phyloP scores from a whole-genome alignment of 2,888 invertebrate genomes.

The Zhuqinia jingwanae region DNA sequence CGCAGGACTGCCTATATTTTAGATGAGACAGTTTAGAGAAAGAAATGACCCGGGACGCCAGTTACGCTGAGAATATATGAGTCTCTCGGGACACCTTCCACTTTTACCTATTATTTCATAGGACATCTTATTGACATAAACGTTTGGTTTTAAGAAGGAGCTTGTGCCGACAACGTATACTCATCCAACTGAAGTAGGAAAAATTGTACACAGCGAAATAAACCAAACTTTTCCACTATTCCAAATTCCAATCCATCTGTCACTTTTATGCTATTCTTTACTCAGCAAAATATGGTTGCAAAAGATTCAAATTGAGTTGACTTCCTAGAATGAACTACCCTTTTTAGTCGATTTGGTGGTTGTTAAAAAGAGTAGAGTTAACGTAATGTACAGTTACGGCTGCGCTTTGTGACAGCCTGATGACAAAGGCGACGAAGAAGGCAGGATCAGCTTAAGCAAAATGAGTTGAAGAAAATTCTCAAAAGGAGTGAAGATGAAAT shows the following conservation, averaged over 20 bases:
- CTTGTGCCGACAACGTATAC: not conserved
- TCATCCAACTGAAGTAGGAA: too few species aligned
- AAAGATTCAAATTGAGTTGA: too few species aligned
- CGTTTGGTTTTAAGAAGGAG: too few species aligned
- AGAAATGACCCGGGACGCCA: conserved; percentile 73
- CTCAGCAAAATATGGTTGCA: too few species aligned
- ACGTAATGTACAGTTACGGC: too few species aligned
- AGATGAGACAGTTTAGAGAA: conserved; percentile 72
- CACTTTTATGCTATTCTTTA: too few species aligned
- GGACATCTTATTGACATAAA: conserved; percentile 3
- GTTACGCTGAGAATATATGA: conserved; percentile 68
- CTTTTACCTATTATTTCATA: conserved; percentile 35
- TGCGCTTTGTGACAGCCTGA: not conserved
- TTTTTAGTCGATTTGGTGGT: not conserved
- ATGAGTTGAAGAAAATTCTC: not conserved
- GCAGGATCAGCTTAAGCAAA: conserved; percentile 10
- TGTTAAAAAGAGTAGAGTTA: not conserved
- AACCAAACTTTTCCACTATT: too few species aligned
- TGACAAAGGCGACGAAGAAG: not conserved
- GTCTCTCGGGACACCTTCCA: conserved; percentile 61
- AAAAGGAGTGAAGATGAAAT: not conserved
- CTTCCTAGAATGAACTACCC: not conserved
- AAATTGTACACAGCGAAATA: too few species aligned
- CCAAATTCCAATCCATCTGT: too few species aligned
- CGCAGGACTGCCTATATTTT: not conserved